phyloP scores from a whole-genome alignment of 2,797 vertebrate genomes.

The Austrolebias charrua region DNA sequence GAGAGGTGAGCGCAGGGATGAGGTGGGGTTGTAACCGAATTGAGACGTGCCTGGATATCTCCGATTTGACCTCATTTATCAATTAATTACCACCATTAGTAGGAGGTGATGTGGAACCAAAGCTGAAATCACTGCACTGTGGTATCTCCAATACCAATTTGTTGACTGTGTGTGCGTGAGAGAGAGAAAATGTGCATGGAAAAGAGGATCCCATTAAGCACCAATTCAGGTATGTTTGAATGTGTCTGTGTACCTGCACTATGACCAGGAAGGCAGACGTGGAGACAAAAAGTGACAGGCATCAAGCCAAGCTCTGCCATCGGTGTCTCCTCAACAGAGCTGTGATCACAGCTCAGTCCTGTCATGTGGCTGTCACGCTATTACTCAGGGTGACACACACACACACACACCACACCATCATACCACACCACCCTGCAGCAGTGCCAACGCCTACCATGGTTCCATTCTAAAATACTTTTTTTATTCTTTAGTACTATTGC shows the following conservation, averaged over 20 bases:
- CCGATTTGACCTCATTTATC: slow-evolving; percentile 84
- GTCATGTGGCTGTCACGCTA: slow-evolving; percentile 75
- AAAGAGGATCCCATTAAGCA: slow-evolving; percentile 63
- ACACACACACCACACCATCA: slow-evolving; percentile 41
- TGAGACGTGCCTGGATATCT: slow-evolving; percentile 81
- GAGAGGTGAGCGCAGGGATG: slow-evolving; percentile 67
- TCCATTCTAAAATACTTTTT: slow-evolving; percentile 31
- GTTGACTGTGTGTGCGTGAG: slow-evolving; percentile 54
- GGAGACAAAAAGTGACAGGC: slow-evolving; percentile 72
- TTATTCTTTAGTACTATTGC: slow-evolving; percentile 26
- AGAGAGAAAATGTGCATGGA: slow-evolving; percentile 47
- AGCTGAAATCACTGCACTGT: slow-evolving; percentile 73
- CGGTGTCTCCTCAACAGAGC: slow-evolving; percentile 63
- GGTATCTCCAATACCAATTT: slow-evolving; percentile 57
- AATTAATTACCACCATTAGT: slow-evolving; percentile 83
- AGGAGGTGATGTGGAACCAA: slow-evolving; percentile 82
- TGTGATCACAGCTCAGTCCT: slow-evolving; percentile 71
- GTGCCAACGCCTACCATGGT: slow-evolving; percentile 27
- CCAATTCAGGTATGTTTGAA: slow-evolving; percentile 42
- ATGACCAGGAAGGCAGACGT: slow-evolving; percentile 54
- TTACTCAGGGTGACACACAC: slow-evolving; percentile 58
- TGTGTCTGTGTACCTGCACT: slow-evolving; percentile 41
- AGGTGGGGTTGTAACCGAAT: slow-evolving; percentile 76
- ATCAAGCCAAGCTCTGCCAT: slow-evolving; percentile 62
- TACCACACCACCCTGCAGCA: slow-evolving; percentile 30